Conservation (phyloP, 2,888 invertebrate species). For the Chironomus riparius region DNA sequence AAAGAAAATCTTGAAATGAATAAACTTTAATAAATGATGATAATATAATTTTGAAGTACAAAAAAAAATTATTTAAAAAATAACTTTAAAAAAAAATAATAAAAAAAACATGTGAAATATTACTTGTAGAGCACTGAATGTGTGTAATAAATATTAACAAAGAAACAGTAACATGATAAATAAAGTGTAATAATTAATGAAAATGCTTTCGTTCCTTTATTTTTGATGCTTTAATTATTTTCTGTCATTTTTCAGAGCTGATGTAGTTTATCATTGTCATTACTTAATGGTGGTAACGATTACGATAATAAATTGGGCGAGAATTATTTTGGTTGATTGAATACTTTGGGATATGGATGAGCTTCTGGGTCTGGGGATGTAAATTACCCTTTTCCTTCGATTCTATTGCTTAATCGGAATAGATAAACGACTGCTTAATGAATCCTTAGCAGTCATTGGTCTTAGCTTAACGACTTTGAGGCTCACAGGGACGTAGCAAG, state of each 20-base stretch:
- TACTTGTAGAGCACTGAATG: constrained; percentile 27
- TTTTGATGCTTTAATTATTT: background rate
- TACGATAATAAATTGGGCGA: no score
- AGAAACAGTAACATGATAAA: constrained; percentile 16
- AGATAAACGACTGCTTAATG: no score
- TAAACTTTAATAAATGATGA: constrained; percentile 20
- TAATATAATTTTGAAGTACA: constrained; percentile 27
- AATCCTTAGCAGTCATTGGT: no score
- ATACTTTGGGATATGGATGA: no score
- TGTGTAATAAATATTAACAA: constrained; percentile 27
- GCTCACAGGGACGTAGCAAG: no score
- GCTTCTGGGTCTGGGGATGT: no score
- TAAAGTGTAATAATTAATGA: constrained; percentile 20
- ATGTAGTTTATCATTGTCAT: no score
- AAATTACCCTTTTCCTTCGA: no score
- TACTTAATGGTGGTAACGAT: no score
- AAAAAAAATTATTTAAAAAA: constrained; percentile 25
- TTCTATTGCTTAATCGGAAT: no score
- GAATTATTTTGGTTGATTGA: no score
- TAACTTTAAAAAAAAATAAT: constrained; percentile 3
- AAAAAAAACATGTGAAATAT: constrained; percentile 21
- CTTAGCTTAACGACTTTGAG: no score
- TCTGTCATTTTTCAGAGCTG: background rate
- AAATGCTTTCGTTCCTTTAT: background rate
- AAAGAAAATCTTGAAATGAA: background rate